Evolutionary conservation across 2,888 invertebrate genomes (phyloP).

Genomic region (Coremacera marginata): DNA sequence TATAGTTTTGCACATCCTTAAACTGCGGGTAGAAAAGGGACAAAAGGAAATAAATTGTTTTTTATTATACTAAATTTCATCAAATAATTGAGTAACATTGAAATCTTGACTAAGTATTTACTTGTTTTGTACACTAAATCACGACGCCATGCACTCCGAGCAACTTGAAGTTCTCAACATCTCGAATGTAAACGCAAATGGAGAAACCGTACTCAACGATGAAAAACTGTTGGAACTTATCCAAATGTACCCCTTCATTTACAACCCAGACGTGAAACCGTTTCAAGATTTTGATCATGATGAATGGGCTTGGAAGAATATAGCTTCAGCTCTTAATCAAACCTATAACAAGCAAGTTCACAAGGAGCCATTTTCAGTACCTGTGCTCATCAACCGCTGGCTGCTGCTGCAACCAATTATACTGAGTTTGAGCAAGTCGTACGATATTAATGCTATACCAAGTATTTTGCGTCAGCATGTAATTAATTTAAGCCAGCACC

Average conservation of each 20-base stretch:
- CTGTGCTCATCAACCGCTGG: slow-evolving; percentile 56
- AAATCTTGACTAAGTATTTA: neutral
- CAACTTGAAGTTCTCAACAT: slow-evolving; percentile 48
- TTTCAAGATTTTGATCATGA: slow-evolving; percentile 47
- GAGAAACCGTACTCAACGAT: slow-evolving; percentile 50
- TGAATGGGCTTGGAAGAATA: slow-evolving; percentile 50
- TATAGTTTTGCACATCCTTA: no score
- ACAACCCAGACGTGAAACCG: slow-evolving; percentile 45
- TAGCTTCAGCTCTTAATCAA: slow-evolving; percentile 46
- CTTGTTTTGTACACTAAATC: no score
- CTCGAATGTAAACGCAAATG: slow-evolving; percentile 47
- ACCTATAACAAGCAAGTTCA: slow-evolving; percentile 39
- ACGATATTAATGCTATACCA: slow-evolving; percentile 49
- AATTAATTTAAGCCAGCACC: slow-evolving; percentile 44
- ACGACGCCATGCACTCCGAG: neutral
- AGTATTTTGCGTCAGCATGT: slow-evolving; percentile 47
- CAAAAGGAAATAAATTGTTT: no score
- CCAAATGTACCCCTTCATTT: slow-evolving; percentile 49
- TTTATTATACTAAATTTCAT: no score
- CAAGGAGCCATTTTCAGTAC: slow-evolving; percentile 45
- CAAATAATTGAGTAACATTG: no score
- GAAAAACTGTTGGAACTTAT: slow-evolving; percentile 48
- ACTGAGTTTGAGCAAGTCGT: slow-evolving; percentile 46
- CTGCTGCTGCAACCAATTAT: slow-evolving; percentile 49
- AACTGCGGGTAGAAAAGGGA: no score